These are phyloP conservation scores for Macrosteles quadrilineatus DNA, from an alignment of 1,140 invertebrate genomes.

Conservation along the genomic window DNA sequence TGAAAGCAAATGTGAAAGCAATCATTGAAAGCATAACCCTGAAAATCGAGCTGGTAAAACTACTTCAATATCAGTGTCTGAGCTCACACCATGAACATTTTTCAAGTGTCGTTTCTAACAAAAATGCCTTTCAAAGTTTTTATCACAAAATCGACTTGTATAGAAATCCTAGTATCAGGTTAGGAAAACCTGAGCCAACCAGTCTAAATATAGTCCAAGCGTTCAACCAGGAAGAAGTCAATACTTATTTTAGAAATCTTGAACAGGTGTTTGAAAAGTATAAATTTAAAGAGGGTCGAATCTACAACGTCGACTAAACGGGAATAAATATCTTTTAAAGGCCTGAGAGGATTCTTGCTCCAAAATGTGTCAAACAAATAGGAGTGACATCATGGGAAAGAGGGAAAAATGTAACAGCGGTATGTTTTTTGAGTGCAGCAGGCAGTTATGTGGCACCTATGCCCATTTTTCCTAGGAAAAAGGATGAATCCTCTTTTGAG, in stretches of 20 bases:
- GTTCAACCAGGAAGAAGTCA: constrained; percentile 37
- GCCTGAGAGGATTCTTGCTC: constrained; percentile 33
- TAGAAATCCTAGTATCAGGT: neutral
- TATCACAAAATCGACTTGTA: too few species aligned
- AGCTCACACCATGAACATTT: too few species aligned
- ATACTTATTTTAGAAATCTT: constrained; percentile 45
- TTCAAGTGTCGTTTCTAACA: too few species aligned
- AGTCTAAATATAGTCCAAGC: constrained; percentile 34
- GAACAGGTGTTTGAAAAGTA: constrained; percentile 42
- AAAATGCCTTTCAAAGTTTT: too few species aligned
- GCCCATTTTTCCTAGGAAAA: constrained; percentile 48
- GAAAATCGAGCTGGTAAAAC: neutral
- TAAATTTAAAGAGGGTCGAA: constrained; percentile 42
- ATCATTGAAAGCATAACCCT: neutral
- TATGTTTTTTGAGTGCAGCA: constrained; percentile 43
- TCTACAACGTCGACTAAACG: constrained; percentile 51
- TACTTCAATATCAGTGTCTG: too few species aligned
- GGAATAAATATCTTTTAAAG: constrained; percentile 48
- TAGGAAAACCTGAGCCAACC: constrained; percentile 41
- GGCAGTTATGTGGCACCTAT: constrained; percentile 48
- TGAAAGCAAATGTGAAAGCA: too few species aligned
- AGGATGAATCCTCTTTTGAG: constrained; percentile 38
- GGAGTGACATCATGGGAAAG: constrained; percentile 39
- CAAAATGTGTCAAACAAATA: constrained; percentile 31
- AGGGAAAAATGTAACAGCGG: constrained; percentile 44